Percentiles rank a stretch among this genome's conserved stretches.
Conservation (phyloP, 2,113 vertebrate species). For the Meriones unguiculatus region DNA sequence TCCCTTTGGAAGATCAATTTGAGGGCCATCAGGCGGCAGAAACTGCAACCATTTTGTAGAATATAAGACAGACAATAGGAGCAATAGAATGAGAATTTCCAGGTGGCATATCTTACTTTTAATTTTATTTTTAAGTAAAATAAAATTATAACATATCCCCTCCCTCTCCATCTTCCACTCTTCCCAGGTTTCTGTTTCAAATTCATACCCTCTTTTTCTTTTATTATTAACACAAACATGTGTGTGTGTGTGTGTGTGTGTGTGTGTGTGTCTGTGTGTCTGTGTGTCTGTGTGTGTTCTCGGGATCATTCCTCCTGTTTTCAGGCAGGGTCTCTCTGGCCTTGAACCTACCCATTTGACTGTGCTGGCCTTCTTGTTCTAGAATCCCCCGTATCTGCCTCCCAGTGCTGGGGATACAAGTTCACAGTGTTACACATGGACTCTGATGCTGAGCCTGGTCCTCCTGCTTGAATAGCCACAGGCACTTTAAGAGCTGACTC, state of each 20-base stretch:
- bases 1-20: not conserved
- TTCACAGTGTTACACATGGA: rapidly evolving
- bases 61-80: not conserved
- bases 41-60: not conserved
- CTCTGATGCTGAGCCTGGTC: not conserved
- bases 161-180: not conserved
- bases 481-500: not conserved
- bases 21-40: not conserved
- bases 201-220: not conserved
- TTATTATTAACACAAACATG: not conserved
- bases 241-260: not conserved
- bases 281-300: not conserved
- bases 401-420: not conserved
- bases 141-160: not conserved
- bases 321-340: not conserved
- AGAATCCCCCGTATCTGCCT: not conserved
- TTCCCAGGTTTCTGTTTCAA: not conserved
- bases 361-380: not conserved
- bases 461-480: not conserved
- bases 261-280: not conserved
- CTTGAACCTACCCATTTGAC: not conserved
- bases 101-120: not conserved
- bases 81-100: not conserved
- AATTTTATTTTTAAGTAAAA: not conserved
- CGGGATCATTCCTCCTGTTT: not conserved